Percentiles rank a stretch among this genome's conserved stretches.
phyloP scores from a whole-genome alignment of 2,113 vertebrate genomes.

The Tragelaphus imberbis region DNA sequence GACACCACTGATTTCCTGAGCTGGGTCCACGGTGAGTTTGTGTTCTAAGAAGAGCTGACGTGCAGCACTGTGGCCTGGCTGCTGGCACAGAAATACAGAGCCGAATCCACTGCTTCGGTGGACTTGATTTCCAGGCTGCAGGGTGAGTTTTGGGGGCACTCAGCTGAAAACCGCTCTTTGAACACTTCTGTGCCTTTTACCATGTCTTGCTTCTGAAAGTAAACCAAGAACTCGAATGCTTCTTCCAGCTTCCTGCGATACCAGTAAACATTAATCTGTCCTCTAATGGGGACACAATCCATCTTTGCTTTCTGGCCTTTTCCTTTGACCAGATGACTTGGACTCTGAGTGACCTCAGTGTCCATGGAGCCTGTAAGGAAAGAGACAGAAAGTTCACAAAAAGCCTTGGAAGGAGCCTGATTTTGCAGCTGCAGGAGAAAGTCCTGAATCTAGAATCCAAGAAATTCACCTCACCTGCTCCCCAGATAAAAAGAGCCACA shows the following conservation, averaged over 20 bases:
- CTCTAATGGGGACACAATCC: background rate
- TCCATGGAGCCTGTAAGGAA: background rate
- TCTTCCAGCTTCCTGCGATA: constrained; percentile 5
- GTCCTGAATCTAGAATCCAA: too few relatives aligned
- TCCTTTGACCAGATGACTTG: background rate
- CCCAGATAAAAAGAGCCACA: background rate
- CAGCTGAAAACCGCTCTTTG: fast-evolving
- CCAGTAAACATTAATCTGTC: constrained; percentile 9
- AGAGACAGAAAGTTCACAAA: background rate
- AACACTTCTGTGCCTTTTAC: fast-evolving
- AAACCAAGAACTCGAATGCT: constrained; percentile 9
- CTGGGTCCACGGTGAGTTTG: background rate
- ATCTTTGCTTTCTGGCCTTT: constrained; percentile 20
- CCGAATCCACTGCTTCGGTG: background rate
- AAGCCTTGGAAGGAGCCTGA: background rate
- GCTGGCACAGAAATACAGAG: constrained; percentile 48
- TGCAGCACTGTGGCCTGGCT: constrained; percentile 31
- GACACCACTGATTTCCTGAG: background rate
- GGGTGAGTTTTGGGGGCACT: fast-evolving
- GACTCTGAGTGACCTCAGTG: constrained; percentile 19
- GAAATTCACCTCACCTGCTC: background rate
- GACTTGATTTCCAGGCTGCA: constrained; percentile 37
- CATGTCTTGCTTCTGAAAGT: background rate
- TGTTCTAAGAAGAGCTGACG: background rate
- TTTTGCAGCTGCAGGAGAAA: background rate